phyloP scores from a whole-genome alignment of 2,113 vertebrate genomes.

The Coptodon bakossiorum region DNA sequence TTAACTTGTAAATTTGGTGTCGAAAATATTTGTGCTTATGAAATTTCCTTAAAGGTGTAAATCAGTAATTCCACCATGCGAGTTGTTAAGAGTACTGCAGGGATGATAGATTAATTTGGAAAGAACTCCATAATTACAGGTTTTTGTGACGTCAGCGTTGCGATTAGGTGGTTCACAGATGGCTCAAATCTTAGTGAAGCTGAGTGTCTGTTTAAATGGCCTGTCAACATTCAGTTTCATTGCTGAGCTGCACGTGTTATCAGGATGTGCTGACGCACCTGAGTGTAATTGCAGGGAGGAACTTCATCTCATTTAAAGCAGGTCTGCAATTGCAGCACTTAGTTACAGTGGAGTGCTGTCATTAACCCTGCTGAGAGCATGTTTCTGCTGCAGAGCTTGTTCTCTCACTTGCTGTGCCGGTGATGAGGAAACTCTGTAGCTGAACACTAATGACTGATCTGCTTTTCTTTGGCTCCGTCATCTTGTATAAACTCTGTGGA shows the following conservation, averaged over 20 bases:
- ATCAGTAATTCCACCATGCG: fast-evolving
- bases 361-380: constrained; percentile 94
- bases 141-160: neutral
- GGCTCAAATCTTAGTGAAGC: neutral
- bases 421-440: constrained; percentile 53
- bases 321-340: constrained; percentile 94
- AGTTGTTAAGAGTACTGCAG: neutral
- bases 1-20: neutral
- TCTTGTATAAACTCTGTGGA: neutral
- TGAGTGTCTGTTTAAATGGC: neutral
- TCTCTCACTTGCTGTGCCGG: constrained; percentile 44
- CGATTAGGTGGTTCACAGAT: neutral
- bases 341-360: constrained; percentile 79
- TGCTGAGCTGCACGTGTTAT: neutral
- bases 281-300: neutral
- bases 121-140: neutral
- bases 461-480: fast-evolving
- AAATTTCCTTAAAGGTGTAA: neutral
- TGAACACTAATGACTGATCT: constrained; percentile 57
- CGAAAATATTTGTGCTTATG: fast-evolving
- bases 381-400: constrained; percentile 31
- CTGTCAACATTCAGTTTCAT: neutral
- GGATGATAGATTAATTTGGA: fast-evolving
- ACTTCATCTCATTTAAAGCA: constrained; percentile 70
- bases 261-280: neutral